phyloP scores from a whole-genome alignment of 2,888 invertebrate species.

The Hirtodrosophila confusa region DNA sequence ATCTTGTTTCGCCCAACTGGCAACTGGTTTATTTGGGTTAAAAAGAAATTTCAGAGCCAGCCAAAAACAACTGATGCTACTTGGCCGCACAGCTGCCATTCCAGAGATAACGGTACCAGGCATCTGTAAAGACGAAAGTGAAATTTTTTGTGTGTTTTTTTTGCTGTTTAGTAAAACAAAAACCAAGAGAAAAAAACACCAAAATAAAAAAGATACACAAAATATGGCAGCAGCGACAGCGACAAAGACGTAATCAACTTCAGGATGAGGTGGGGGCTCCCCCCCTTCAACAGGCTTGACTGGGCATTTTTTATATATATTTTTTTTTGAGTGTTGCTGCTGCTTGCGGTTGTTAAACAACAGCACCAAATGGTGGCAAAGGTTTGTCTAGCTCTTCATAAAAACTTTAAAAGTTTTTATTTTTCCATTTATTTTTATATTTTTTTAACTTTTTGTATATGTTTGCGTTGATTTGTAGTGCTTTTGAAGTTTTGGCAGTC shows the following conservation, averaged over 20 bases:
- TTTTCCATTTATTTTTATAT: conserved; percentile 19
- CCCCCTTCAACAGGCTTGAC: conserved; percentile 70
- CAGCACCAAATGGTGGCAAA: conserved; percentile 55
- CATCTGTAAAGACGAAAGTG: conserved; percentile 71
- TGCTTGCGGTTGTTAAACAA: conserved; percentile 53
- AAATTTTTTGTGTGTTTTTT: conserved; percentile 47
- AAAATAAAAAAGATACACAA: conserved; percentile 15
- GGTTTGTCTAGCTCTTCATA: conserved; percentile 67
- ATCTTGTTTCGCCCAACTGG: conserved; percentile 54
- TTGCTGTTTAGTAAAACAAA: conserved; percentile 36
- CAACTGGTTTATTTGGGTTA: conserved; percentile 79
- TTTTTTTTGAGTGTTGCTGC: conserved; percentile 15
- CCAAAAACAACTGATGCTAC: conserved; percentile 45
- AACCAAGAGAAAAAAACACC: conserved; percentile 16
- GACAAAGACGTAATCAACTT: conserved; percentile 77
- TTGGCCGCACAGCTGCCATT: conserved; percentile 22
- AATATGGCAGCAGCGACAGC: conserved; percentile 50
- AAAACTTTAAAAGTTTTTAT: conserved; percentile 27
- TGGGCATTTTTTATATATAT: conserved; percentile 45
- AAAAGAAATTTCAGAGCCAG: conserved; percentile 71
- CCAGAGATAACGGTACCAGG: conserved; percentile 62
- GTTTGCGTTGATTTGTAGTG: conserved; percentile 32
- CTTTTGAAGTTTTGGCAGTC: conserved; percentile 32
- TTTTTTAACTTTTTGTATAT: conserved; percentile 28
- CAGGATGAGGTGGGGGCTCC: conserved; percentile 71